A percentile compares a stretch with the other conserved stretches of the same genome.
These are phyloP conservation scores for Volucella inflata DNA, from an alignment of 2,888 invertebrate genomes.

Conservation along the genomic window DNA sequence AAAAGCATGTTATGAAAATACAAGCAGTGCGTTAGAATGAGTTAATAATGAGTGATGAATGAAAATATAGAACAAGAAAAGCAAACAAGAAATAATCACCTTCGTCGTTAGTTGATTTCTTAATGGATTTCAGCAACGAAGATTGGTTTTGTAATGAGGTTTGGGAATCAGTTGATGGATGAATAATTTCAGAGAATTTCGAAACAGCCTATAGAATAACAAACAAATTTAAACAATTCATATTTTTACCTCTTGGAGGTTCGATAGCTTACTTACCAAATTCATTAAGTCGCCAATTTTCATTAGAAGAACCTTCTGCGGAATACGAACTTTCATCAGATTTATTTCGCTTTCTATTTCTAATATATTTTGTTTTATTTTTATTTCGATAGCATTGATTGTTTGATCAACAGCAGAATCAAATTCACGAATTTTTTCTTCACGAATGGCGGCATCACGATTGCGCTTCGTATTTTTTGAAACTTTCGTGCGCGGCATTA, in stretches of 20 bases:
- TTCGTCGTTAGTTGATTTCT: conserved; percentile 66
- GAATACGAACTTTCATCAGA: conserved; percentile 54
- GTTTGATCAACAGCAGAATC: conserved; percentile 80
- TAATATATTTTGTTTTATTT: conserved; percentile 71
- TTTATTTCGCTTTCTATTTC: conserved; percentile 49
- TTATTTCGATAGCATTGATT: conserved; percentile 77
- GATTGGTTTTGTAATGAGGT: conserved; percentile 55
- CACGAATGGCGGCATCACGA: conserved; percentile 82
- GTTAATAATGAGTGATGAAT: conserved; percentile 20
- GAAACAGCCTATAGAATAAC: conserved; percentile 41
- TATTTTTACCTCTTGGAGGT: not conserved
- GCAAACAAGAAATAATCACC: conserved; percentile 35
- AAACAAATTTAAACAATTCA: not conserved
- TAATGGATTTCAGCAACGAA: conserved; percentile 47
- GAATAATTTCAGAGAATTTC: conserved; percentile 49
- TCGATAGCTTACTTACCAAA: conserved; percentile 73
- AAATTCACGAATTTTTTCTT: conserved; percentile 80
- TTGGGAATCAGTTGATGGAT: conserved; percentile 19
- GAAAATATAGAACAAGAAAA: conserved; percentile 12
- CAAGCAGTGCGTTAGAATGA: conserved; percentile 34
- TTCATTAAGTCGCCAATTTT: conserved; percentile 79
- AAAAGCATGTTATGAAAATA: conserved; percentile 46
- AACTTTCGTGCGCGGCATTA: conserved; percentile 83
- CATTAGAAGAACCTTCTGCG: conserved; percentile 79
- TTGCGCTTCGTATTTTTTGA: conserved; percentile 82